These are phyloP conservation scores for Nemurella pictetii DNA, from an alignment of 2,888 invertebrate species.

Conservation along the genomic window DNA sequence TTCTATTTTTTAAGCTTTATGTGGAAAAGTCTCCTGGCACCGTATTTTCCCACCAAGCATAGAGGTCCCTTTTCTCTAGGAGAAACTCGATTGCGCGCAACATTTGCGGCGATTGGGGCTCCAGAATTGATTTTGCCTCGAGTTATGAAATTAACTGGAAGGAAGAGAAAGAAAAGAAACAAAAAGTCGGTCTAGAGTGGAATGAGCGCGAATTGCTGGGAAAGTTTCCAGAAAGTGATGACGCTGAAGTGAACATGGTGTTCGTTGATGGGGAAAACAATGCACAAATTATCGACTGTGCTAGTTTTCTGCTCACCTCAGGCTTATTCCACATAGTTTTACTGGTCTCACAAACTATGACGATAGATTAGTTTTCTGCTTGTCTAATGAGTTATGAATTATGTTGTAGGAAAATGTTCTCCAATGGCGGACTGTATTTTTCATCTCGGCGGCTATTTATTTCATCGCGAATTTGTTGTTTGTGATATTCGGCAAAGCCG, in stretches of 20 bases:
- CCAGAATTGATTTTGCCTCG: too few relatives aligned
- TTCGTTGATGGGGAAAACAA: too few relatives aligned
- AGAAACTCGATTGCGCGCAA: too few relatives aligned
- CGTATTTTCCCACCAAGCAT: too few relatives aligned
- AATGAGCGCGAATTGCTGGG: too few relatives aligned
- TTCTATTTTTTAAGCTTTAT: too few relatives aligned
- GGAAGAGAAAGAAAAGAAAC: background rate
- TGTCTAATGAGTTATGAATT: background rate
- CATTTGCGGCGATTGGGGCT: too few relatives aligned
- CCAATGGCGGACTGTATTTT: constrained; percentile 77
- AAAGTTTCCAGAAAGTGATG: background rate
- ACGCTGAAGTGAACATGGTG: background rate
- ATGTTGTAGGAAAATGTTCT: constrained; percentile 56
- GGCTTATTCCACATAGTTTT: background rate
- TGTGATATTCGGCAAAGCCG: constrained; percentile 67
- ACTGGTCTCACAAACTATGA: background rate
- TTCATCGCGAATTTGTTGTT: constrained; percentile 70
- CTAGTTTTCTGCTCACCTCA: too few relatives aligned
- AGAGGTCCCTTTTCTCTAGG: too few relatives aligned
- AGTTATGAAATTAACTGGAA: background rate
- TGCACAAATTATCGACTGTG: background rate
- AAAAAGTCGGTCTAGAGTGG: background rate
- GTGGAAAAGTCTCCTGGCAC: too few relatives aligned
- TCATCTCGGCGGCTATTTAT: constrained; percentile 70
- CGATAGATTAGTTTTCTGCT: background rate